Evolutionary conservation across 2,888 invertebrate genomes (phyloP).

Genomic region (Anticlea derivata): DNA sequence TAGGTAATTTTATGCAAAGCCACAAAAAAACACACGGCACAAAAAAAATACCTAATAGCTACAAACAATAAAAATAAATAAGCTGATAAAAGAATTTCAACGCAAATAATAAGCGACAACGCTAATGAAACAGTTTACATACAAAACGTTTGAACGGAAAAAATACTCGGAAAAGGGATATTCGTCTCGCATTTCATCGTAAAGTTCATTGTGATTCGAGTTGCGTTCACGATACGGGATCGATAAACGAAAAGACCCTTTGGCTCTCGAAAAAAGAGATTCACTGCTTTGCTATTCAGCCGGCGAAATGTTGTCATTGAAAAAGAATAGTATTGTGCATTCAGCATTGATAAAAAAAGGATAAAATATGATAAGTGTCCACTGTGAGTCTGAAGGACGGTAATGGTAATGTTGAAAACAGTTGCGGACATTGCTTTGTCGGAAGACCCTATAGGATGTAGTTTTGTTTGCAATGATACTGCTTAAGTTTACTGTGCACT

Average conservation of each 20-base stretch:
- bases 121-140: constrained; percentile 45
- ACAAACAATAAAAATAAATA: constrained; percentile 4
- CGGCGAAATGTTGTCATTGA: constrained; percentile 69
- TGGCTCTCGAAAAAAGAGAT: constrained; percentile 63
- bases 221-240: constrained; percentile 64
- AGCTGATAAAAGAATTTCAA: constrained; percentile 13
- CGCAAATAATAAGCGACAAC: constrained; percentile 24
- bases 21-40: too few species aligned
- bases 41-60: too few species aligned
- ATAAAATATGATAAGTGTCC: constrained; percentile 54
- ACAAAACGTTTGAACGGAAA: constrained; percentile 42
- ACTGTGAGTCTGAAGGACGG: constrained; percentile 24
- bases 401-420: constrained; percentile 31
- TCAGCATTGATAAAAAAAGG: constrained; percentile 62
- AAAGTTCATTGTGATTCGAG: constrained; percentile 64
- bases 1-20: too few species aligned
- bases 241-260: constrained; percentile 67
- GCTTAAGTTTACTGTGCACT: too few species aligned
- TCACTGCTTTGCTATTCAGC: constrained; percentile 67
- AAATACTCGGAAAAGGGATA: constrained; percentile 45
- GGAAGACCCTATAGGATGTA: neutral
- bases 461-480: neutral
- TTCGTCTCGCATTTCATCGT: constrained; percentile 53
- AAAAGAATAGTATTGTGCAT: constrained; percentile 67
- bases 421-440: constrained; percentile 20